These are phyloP conservation scores for Drosophila erecta DNA, from an alignment of 1,140 invertebrate species.

Conservation along the genomic window DNA sequence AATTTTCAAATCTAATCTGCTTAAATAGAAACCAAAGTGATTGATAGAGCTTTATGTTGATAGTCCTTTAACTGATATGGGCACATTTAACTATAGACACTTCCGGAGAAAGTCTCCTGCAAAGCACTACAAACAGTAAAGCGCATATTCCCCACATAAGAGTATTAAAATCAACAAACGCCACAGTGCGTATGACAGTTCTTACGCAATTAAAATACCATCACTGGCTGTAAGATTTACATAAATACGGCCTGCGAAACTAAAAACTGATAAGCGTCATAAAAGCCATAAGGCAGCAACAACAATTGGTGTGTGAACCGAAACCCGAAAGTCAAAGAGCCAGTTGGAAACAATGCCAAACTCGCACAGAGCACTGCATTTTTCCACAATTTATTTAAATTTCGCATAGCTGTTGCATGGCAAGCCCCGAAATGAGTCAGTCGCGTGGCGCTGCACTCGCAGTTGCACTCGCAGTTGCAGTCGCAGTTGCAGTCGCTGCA, in stretches of 20 bases:
- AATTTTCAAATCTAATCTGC: neutral
- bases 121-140: neutral
- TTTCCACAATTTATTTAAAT: conserved; percentile 66
- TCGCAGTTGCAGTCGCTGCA: conserved; percentile 16
- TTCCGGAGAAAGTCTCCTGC: neutral
- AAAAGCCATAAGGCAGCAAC: conserved; percentile 29
- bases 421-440: conserved; percentile 68
- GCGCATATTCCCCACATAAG: neutral
- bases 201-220: conserved; percentile 65
- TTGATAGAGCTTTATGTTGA: neutral
- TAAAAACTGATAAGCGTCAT: conserved; percentile 77
- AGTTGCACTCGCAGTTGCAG: conserved; percentile 16
- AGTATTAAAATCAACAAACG: conserved; percentile 10
- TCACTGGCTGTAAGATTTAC: conserved; percentile 53
- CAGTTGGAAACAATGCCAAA: conserved; percentile 48
- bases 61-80: neutral
- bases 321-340: conserved; percentile 10
- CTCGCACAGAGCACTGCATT: conserved; percentile 57
- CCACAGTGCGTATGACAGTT: conserved; percentile 43
- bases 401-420: conserved; percentile 17
- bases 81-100: neutral
- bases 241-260: conserved; percentile 67
- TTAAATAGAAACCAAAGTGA: neutral
- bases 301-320: conserved; percentile 6
- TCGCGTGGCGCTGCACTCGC: conserved; percentile 30